These are phyloP conservation scores for Pipistrellus kuhlii DNA, from an alignment of 2,797 vertebrate species.

Conservation along the genomic window DNA sequence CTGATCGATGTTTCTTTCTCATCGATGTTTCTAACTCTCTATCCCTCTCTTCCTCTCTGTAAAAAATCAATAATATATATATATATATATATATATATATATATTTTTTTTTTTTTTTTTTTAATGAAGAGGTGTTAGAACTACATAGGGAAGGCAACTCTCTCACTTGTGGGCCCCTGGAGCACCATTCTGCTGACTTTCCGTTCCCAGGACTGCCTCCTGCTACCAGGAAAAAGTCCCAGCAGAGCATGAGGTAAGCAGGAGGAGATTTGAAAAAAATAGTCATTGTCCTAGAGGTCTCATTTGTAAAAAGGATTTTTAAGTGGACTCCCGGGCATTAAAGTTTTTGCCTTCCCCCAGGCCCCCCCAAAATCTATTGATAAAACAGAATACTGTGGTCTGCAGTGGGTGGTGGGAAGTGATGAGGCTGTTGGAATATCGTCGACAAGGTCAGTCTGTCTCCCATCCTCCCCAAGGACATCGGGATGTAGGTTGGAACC, in stretches of 20 bases:
- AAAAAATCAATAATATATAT: too few relatives aligned
- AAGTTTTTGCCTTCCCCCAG: not conserved
- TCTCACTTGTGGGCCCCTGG: not conserved
- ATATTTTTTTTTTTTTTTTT: too few relatives aligned
- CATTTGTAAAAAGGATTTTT: not conserved
- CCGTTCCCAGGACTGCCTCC: not conserved
- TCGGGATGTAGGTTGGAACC: not conserved
- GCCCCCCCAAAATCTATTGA: not conserved
- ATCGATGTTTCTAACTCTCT: too few relatives aligned
- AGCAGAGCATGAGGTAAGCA: not conserved
- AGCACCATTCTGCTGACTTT: not conserved
- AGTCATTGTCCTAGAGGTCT: not conserved
- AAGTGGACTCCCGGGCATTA: not conserved
- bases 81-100: too few relatives aligned
- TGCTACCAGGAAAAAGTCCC: not conserved
- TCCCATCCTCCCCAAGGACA: not conserved
- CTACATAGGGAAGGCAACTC: not conserved
- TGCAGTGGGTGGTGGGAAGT: not conserved
- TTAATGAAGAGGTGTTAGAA: not conserved
- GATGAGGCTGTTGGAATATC: not conserved
- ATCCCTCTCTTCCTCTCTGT: too few relatives aligned
- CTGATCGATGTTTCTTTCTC: too few relatives aligned
- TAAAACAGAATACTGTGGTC: not conserved
- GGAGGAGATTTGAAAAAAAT: slow-evolving; percentile 3
- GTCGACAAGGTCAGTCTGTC: not conserved